These are phyloP conservation scores for Sphaeridia pumilis DNA, from an alignment of 2,888 invertebrate genomes.

Conservation along the genomic window DNA sequence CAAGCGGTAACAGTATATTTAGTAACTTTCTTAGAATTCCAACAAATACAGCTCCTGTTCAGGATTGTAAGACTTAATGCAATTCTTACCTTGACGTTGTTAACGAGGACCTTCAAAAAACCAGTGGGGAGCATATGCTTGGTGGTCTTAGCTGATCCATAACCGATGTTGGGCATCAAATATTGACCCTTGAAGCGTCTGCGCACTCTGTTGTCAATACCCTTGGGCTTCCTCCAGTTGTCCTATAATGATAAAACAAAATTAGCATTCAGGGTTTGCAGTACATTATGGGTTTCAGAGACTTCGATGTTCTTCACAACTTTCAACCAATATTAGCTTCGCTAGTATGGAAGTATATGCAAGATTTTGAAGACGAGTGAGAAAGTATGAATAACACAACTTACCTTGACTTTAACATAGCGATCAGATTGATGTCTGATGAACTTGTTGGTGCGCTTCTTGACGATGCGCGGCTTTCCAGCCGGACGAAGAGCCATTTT, in stretches of 20 bases:
- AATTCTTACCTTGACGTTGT: constrained; percentile 61
- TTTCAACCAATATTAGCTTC: no score
- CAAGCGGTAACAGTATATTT: constrained; percentile 27
- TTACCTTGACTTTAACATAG: constrained; percentile 85
- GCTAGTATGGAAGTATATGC: no score
- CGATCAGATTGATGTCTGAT: constrained; percentile 97
- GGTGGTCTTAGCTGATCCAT: constrained; percentile 88
- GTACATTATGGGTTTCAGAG: no score
- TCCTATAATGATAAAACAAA: constrained; percentile 47
- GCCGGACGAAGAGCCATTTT: constrained; percentile 67
- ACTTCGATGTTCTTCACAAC: no score
- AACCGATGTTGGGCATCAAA: constrained; percentile 98
- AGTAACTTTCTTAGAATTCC: neutral
- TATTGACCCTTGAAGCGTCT: constrained; percentile 98
- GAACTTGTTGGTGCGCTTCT: constrained; percentile 97
- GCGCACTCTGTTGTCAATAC: constrained; percentile 99
- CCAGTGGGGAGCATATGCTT: constrained; percentile 96
- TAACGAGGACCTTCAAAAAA: constrained; percentile 87
- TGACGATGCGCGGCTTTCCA: constrained; percentile 78
- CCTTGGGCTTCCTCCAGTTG: constrained; percentile 99
- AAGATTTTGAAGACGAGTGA: neutral
- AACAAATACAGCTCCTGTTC: neutral
- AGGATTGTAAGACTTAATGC: neutral
- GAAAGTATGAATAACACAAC: constrained; percentile 28
- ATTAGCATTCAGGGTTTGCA: no score